Conservation (phyloP, 64 coral and sea anemone genomes). For the Actinia tenebrosa region DNA sequence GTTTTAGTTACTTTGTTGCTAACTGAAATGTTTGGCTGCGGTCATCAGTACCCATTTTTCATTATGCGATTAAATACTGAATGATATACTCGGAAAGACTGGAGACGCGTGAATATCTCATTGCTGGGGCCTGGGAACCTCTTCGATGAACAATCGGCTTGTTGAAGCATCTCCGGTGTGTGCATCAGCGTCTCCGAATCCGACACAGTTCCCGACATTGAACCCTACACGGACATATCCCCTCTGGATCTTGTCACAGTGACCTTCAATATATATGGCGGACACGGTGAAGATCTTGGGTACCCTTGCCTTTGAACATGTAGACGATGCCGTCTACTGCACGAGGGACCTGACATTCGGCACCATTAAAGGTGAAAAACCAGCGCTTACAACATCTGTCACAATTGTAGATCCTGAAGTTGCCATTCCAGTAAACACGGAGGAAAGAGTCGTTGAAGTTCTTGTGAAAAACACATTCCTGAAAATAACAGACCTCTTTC, state of each 20-base stretch:
- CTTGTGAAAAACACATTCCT: constrained; percentile 39
- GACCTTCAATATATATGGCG: constrained; percentile 39
- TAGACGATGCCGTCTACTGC: constrained; percentile 33
- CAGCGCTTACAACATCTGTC: constrained; percentile 29
- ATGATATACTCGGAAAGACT: too few relatives aligned
- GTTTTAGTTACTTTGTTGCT: too few relatives aligned
- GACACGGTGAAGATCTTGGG: constrained; percentile 10
- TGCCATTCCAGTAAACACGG: constrained; percentile 18
- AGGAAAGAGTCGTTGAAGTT: neutral
- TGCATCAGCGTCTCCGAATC: constrained; percentile 33
- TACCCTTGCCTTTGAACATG: neutral
- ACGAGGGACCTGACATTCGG: constrained; percentile 24
- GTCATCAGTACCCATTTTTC: too few relatives aligned
- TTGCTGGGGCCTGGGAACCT: constrained; percentile 12
- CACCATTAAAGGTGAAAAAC: constrained; percentile 48
- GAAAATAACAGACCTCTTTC: neutral
- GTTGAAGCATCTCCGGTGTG: constrained; percentile 11
- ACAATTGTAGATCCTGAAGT: constrained; percentile 8
- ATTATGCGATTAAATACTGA: too few relatives aligned
- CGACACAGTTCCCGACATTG: constrained; percentile 39
- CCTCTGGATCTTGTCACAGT: constrained; percentile 32
- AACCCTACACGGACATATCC: constrained; percentile 30
- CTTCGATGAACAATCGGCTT: constrained; percentile 26
- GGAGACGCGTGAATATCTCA: neutral
- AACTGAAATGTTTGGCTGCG: too few relatives aligned